These are phyloP conservation scores for Zaprionus davidi DNA, from an alignment of 1,140 invertebrate genomes.

Conservation along the genomic window DNA sequence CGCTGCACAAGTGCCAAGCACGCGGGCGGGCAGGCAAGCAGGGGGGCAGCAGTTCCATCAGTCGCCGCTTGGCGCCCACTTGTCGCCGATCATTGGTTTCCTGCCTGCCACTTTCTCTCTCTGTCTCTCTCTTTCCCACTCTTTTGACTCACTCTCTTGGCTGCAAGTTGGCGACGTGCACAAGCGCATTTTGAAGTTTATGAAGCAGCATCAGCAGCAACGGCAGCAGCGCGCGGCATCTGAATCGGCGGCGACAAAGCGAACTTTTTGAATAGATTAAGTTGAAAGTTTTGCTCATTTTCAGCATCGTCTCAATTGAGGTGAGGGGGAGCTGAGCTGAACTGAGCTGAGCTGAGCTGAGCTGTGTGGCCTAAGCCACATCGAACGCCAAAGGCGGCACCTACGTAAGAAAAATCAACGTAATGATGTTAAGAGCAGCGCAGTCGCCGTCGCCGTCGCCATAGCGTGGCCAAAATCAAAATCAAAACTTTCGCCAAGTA, in stretches of 20 bases:
- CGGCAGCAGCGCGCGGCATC: slow-evolving; percentile 30
- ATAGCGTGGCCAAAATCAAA: slow-evolving; percentile 51
- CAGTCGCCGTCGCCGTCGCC: background rate
- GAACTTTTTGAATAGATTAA: slow-evolving; percentile 83
- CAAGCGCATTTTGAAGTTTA: slow-evolving; percentile 81
- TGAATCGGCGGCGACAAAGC: slow-evolving; percentile 37
- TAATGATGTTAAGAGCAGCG: slow-evolving; percentile 68
- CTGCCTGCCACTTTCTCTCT: background rate
- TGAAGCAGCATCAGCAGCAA: slow-evolving; percentile 55
- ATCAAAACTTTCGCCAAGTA: slow-evolving; percentile 77
- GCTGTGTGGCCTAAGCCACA: slow-evolving; percentile 41
- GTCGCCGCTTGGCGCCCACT: slow-evolving; percentile 57
- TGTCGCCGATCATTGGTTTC: slow-evolving; percentile 82
- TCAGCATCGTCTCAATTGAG: slow-evolving; percentile 74
- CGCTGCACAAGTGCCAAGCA: slow-evolving; percentile 36
- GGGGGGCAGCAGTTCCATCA: slow-evolving; percentile 6
- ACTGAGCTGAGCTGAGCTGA: slow-evolving; percentile 6
- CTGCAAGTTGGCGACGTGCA: slow-evolving; percentile 68
- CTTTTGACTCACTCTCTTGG: background rate
- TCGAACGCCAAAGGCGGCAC: slow-evolving; percentile 20
- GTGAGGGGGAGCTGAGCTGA: background rate
- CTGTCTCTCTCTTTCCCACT: background rate
- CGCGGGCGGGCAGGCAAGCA: background rate
- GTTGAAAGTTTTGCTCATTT: slow-evolving; percentile 82
- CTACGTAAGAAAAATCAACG: slow-evolving; percentile 62